Evolutionary conservation across 2,888 invertebrate species (phyloP), one percentile per base, ranked within the genome.

Genomic region (Oxyteleia sp.): DNA sequence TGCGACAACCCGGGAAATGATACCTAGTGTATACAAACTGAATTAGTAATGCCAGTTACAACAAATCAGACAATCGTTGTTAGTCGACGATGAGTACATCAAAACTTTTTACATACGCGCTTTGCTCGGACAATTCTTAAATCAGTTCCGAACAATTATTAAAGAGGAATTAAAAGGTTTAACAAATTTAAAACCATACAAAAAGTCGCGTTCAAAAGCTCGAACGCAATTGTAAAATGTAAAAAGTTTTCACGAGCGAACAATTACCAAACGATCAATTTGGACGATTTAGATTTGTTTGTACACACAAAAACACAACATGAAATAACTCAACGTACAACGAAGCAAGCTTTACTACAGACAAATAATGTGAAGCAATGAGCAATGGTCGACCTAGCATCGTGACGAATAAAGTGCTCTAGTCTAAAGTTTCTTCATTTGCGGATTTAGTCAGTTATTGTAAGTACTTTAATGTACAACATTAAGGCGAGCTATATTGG

Each of bases 1-100:
- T 97, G 97, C n/a, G 97, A 95, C 71, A 98, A 95, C 43, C 97
- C 97, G 10, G 97, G 97, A 89, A 98, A 96, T 91, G 97, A 97
- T 55, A 97, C 96, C 94, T 94, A 88, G 79, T 87, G 79, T 83
- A 85, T 72, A 88, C 86, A 75, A 80, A 84, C 66, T 78, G 43
- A 81, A 84, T 84, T 84, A 84, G 69, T 84, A 80, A 61, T 80
- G 79, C 43, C 38, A 80, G 51, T 69, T 64, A 71, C 63, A 72
- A 71, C 64, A 71, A 64, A 57, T 18, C 51, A 57, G 23, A 43
- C 45, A 69, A 38, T 72, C 20, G 49, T 18, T 47, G 41, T 72
- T 72, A 63, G 29, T 49, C 57, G n/a, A 64, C 32, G 23, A 43
- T 15, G 4, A 64, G 13, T 2, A 8, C 32, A 32, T 32, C 8